Conservation (phyloP, 1,140 invertebrate species). For the Lepidostoma basale region DNA sequence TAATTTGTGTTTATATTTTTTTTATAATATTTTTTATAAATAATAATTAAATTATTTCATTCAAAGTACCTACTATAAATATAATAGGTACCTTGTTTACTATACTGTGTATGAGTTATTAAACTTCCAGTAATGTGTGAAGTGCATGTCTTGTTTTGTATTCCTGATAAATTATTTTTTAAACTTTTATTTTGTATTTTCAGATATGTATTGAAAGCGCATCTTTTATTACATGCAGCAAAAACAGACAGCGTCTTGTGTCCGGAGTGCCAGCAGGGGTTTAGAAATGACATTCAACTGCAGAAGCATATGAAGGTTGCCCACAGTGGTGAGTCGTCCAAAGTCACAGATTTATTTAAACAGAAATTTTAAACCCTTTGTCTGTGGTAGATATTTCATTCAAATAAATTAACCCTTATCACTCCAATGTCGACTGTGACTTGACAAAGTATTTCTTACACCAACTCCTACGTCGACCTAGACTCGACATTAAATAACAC, state of each 20-base stretch:
- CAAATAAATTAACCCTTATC: neutral
- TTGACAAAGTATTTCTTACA: no score
- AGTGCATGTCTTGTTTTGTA: no score
- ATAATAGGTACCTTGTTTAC: neutral
- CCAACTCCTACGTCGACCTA: no score
- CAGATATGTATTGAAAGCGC: neutral
- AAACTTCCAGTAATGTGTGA: neutral
- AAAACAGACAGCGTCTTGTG: conserved; percentile 7
- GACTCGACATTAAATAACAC: no score
- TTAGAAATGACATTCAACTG: conserved; percentile 31
- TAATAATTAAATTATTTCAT: no score
- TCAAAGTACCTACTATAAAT: no score
- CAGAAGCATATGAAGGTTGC: conserved; percentile 26
- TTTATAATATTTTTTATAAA: no score
- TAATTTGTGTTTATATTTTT: no score
- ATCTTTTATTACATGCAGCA: neutral
- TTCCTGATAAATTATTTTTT: neutral
- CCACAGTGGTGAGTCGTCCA: conserved; percentile 24
- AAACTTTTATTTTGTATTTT: no score
- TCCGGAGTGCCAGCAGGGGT: conserved; percentile 26
- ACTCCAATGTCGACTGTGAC: no score
- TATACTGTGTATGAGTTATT: neutral
- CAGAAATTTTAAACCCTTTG: neutral
- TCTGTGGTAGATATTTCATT: neutral
- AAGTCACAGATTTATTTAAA: neutral